Evolutionary conservation across 1,140 invertebrate genomes (phyloP).

Genomic region (Drosophila murphyi): DNA sequence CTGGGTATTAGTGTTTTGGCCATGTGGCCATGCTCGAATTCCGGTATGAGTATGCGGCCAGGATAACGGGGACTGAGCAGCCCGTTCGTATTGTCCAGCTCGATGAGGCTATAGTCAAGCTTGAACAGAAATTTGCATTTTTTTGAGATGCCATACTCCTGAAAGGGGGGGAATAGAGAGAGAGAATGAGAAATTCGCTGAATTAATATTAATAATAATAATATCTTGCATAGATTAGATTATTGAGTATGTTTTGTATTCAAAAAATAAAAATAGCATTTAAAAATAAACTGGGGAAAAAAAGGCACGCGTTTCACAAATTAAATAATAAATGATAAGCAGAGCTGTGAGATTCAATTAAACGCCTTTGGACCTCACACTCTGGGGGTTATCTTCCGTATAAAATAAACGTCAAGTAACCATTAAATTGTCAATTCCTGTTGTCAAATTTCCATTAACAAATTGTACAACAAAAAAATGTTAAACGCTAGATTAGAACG

Average conservation of each 20-base stretch:
- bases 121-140: slow-evolving; percentile 87
- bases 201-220: background rate
- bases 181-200: background rate
- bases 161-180: slow-evolving; percentile 25
- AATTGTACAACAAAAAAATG: slow-evolving; percentile 28
- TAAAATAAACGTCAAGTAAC: slow-evolving; percentile 21
- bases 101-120: slow-evolving; percentile 87
- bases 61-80: slow-evolving; percentile 91
- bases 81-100: slow-evolving; percentile 89
- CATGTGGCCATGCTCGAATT: slow-evolving; percentile 86
- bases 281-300: no score
- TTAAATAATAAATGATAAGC: slow-evolving; percentile 21
- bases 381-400: slow-evolving; percentile 37
- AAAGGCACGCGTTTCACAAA: slow-evolving; percentile 16
- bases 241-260: no score
- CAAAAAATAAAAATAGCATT: no score
- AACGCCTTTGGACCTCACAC: slow-evolving; percentile 4
- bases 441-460: slow-evolving; percentile 21
- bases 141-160: slow-evolving; percentile 88
- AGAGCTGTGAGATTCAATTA: slow-evolving; percentile 18
- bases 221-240: no score
- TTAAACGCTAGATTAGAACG: background rate
- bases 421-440: slow-evolving; percentile 43
- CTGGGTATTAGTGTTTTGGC: slow-evolving; percentile 67
- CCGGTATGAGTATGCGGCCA: slow-evolving; percentile 89